Percentiles rank a stretch among this genome's conserved stretches.
These are phyloP conservation scores for Theocolax elegans DNA, from an alignment of 1,140 invertebrate species.

Conservation along the genomic window DNA sequence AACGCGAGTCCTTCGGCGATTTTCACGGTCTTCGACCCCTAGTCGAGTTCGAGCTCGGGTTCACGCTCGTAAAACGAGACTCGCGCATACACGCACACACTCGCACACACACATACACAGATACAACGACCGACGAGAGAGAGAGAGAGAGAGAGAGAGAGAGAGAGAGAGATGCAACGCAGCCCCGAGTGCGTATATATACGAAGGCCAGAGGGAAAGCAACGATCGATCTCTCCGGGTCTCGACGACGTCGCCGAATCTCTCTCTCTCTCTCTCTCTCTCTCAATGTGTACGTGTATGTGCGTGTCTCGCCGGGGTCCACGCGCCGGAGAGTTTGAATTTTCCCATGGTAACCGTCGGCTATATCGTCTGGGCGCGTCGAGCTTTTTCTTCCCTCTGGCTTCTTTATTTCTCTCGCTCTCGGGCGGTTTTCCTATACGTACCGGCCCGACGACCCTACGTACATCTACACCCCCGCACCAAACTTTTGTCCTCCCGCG, in stretches of 20 bases:
- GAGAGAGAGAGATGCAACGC: background rate
- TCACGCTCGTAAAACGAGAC: background rate
- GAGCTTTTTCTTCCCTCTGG: constrained; percentile 17
- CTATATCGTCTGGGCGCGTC: background rate
- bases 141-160: background rate
- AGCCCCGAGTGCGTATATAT: background rate
- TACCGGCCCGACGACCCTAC: no score
- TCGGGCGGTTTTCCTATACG: no score
- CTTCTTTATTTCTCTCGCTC: constrained; percentile 4
- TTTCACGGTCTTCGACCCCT: constrained; percentile 35
- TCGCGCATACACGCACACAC: background rate
- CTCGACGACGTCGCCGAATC: background rate
- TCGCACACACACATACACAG: background rate
- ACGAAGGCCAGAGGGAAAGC: background rate
- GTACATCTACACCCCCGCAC: no score
- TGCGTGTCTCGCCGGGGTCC: background rate
- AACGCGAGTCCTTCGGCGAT: constrained; percentile 25
- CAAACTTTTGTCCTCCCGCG: background rate
- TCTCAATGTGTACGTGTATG: background rate
- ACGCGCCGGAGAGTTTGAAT: constrained; percentile 19
- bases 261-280: constrained; percentile 5
- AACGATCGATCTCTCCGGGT: constrained; percentile 21
- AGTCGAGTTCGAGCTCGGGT: background rate
- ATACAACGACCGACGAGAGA: background rate
- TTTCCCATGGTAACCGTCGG: constrained; percentile 42